These are phyloP conservation scores for Slavum lentiscoides DNA, from an alignment of 2,888 invertebrate species.

Conservation along the genomic window DNA sequence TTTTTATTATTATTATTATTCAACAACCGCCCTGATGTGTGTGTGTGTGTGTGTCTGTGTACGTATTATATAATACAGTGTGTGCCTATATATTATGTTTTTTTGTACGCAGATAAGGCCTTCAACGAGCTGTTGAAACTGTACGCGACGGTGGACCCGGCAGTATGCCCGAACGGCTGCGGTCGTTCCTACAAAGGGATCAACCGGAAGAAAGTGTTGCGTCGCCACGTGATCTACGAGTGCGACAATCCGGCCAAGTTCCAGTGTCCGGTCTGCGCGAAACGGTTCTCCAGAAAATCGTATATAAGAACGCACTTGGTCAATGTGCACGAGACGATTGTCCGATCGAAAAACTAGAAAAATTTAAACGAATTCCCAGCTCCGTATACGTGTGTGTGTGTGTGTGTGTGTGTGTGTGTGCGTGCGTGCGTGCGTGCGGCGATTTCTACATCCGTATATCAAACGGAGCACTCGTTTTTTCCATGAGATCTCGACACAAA, in stretches of 20 bases:
- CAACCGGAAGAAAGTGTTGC: slow-evolving; percentile 58
- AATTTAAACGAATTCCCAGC: no score
- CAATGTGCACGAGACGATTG: not conserved
- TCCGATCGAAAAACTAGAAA: no score
- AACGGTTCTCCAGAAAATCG: slow-evolving; percentile 60
- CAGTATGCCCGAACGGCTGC: slow-evolving; percentile 34
- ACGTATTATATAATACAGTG: not conserved
- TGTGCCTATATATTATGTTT: not conserved
- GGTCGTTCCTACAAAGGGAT: slow-evolving; percentile 55
- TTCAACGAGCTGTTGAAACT: not conserved
- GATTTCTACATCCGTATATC: no score
- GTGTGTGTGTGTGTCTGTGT: no score
- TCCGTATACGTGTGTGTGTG: no score
- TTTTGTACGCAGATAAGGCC: not conserved
- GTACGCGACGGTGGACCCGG: slow-evolving; percentile 56
- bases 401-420: no score
- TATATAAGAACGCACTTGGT: slow-evolving; percentile 54
- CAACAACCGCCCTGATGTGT: not conserved
- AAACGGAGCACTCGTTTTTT: no score
- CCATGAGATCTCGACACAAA: no score
- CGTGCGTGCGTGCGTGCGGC: no score
- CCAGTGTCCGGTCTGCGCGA: slow-evolving; percentile 60
- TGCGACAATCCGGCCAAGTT: slow-evolving; percentile 60
- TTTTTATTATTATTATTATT: no score
- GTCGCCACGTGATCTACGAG: slow-evolving; percentile 59